Conservation (phyloP, 2,888 invertebrate species). For the Paralinhomoeus sp. region DNA sequence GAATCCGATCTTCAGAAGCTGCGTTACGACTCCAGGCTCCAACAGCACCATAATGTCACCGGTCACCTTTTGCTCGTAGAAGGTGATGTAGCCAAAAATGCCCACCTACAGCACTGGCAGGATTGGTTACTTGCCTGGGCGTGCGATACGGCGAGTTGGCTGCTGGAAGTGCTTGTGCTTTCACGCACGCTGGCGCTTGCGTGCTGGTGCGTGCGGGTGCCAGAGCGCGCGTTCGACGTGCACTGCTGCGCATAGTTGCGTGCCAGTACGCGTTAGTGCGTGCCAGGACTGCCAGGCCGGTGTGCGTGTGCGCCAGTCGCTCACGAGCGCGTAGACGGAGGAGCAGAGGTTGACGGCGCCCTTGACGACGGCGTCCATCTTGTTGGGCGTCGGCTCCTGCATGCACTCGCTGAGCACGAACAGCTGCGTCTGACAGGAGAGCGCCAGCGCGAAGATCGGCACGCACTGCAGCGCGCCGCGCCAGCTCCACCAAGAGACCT, state of each 20-base stretch:
- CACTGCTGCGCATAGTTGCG: no score
- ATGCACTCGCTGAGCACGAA: constrained; percentile 65
- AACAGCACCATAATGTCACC: constrained; percentile 75
- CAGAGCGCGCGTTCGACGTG: no score
- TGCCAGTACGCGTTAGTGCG: no score
- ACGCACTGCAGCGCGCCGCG: constrained; percentile 66
- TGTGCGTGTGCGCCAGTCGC: no score
- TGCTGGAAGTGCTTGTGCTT: no score
- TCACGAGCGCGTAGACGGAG: constrained; percentile 43
- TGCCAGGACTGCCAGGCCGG: no score
- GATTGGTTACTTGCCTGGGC: no score
- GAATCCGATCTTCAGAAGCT: constrained; percentile 77
- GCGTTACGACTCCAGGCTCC: constrained; percentile 48
- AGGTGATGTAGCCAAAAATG: constrained; percentile 72
- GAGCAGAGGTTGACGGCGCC: constrained; percentile 77
- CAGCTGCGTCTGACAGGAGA: constrained; percentile 79
- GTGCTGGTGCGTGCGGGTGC: no score
- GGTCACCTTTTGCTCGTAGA: constrained; percentile 39
- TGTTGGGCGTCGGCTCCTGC: constrained; percentile 60
- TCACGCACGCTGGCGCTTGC: no score
- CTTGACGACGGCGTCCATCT: constrained; percentile 63
- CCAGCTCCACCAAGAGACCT: constrained; percentile 33
- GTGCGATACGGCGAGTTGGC: no score
- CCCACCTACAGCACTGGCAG: no score
- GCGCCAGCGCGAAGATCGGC: constrained; percentile 84